Evolutionary conservation across 2,113 vertebrate species (phyloP), one percentile per base, ranked within the genome.

Genomic region (Chascanopsetta lugubris): DNA sequence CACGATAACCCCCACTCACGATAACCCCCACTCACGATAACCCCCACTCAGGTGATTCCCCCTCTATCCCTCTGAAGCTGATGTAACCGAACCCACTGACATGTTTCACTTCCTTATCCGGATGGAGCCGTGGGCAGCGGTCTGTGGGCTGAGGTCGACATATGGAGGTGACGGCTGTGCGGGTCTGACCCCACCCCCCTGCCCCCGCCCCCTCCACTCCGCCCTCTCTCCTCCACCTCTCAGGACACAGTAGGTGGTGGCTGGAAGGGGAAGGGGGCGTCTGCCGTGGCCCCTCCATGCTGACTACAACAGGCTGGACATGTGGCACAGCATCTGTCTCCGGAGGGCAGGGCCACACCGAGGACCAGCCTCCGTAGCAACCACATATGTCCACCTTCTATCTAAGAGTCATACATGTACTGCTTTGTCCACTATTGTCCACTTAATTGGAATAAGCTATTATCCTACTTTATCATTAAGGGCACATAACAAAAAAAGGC

Each of bases 271-370:
- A 18, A 18, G 40, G 34, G 61, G 74, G 69, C 74, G 54, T 63
- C 58, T 45, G 73, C 86, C 87, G 83, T 42, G 73, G 69, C 79
- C 55, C 66, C 45, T 72, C 26, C 77, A 77, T 89, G 83, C 85
- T 85, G 89, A 80, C 82, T 69, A n/a, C n/a, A 68, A 79, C 90
- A 87, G 81, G 83, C 80, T 84, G 87, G 87, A 81, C 87, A 89
- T 86, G 87, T 83, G 85, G 89, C 78, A 85, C 38, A 71, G 84
- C 88, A 88, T 85, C 89, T 90, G 88, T 80, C 74, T 76, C 75
- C 21, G 29, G 62, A 76, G 75, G 68, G 76, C 64, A 53, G 49
- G 53, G 54, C 50, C 64, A 46, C 69, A 36, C 48, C 61, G 59
- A 54, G 45, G 49, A 48, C 8, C 8, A 18, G 17, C 46, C 61